Evolutionary conservation across 2,797 vertebrate genomes (phyloP).

Genomic region (Champsocephalus gunnari): DNA sequence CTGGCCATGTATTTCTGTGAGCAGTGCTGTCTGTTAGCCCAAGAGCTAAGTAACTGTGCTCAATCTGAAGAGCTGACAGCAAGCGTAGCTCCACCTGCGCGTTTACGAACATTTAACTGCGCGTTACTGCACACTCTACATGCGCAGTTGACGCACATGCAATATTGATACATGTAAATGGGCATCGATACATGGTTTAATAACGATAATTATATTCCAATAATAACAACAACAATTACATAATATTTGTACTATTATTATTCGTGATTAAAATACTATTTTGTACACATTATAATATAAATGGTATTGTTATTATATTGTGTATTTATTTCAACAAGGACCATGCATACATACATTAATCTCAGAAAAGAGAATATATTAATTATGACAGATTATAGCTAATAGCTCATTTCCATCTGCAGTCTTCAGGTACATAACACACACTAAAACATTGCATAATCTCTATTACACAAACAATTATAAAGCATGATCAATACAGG

Average conservation of each 20-base stretch:
- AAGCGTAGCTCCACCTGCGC: conserved; percentile 51
- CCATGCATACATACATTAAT: no score
- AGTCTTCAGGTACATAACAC: no score
- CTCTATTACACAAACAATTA: no score
- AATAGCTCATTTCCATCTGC: no score
- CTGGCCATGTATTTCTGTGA: not conserved
- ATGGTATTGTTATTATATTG: not conserved
- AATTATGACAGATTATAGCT: no score
- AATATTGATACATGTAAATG: conserved; percentile 6
- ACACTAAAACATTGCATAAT: no score
- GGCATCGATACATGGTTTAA: not conserved
- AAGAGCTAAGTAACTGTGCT: conserved; percentile 58
- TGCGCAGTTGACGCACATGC: conserved; percentile 55
- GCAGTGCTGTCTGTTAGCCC: conserved; percentile 33
- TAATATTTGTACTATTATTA: no score
- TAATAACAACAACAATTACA: not conserved
- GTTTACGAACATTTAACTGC: conserved; percentile 57
- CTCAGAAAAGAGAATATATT: no score
- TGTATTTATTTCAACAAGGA: no score
- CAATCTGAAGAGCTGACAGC: conserved; percentile 62
- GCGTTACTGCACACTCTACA: conserved; percentile 57
- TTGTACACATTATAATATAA: not conserved
- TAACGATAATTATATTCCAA: not conserved
- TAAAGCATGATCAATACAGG: no score
- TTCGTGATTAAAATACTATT: no score